These are phyloP conservation scores for Lepidochitona cinerea DNA, from an alignment of 2,888 invertebrate species.

Conservation along the genomic window DNA sequence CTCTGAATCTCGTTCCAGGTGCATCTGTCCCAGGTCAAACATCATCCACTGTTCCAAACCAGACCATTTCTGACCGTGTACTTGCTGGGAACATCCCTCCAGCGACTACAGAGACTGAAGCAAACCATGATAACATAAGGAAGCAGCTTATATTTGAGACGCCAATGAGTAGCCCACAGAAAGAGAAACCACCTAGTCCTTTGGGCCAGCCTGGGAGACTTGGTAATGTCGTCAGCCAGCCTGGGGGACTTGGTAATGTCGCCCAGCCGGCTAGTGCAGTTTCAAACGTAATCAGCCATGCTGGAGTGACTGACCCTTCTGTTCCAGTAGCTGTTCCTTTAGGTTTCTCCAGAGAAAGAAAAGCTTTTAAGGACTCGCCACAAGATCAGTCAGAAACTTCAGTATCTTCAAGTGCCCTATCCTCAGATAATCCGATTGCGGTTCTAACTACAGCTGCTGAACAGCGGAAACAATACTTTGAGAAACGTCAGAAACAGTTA, in stretches of 20 bases:
- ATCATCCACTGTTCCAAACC: no score
- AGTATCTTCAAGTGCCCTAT: neutral
- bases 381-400: neutral
- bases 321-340: neutral
- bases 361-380: neutral
- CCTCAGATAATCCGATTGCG: neutral
- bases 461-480: constrained; percentile 20
- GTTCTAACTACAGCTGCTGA: neutral
- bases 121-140: neutral
- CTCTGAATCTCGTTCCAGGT: no score
- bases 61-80: no score
- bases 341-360: neutral
- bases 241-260: neutral
- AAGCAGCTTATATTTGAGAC: neutral
- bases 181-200: neutral
- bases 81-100: no score
- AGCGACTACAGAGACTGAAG: no score
- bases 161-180: neutral
- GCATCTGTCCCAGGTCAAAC: no score
- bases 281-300: neutral
- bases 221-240: neutral
- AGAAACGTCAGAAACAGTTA: constrained; percentile 44
- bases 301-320: neutral
- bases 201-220: neutral
- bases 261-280: neutral